Base-by-base conservation (phyloP, 2,888 invertebrate genomes). In the Latrodectus elegans region DNA sequence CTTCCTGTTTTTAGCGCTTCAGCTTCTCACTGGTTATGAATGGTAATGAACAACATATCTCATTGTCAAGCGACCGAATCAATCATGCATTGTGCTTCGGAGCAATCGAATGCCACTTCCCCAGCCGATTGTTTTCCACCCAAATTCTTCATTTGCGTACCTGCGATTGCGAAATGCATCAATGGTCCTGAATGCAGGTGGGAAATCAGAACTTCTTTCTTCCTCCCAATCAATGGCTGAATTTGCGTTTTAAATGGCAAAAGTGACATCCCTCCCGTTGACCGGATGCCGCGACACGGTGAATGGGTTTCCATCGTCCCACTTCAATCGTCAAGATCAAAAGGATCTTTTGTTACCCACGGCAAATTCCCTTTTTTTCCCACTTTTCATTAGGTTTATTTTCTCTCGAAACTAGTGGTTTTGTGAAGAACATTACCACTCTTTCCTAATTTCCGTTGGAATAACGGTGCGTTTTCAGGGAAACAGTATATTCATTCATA, bases 281-380 rank as follows among this genome's bases (percentile, higher is more conserved):
- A 77, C 84, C 84, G 84, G 84, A 84, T 84, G 53, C 64, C n/a
- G 26, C 14, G 84, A 77, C 72, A 84, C 77, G 84, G 77, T 77
- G 53, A 72, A 76, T 51, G 60, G 84, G 77, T 70, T 84, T 77
- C 15, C 67, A 26, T 49, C 53, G 65, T 64, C 77, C 77, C 84
- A 71, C 71, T 71, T 72, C 67, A 17, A 73, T 73, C 81, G 74
- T 38, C 73, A 53, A 64, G 67, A 81, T 83, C 60, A 72, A 77
- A 76, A 76, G 60, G 52, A 26, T 22, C 60, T 60, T 81, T 75
- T 82, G 74, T 75, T 75, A 49, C 60, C 6, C 11, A 14, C n/a
- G 12, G 8, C 60, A 60, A 60, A 60, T 60, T 15, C n/a, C n/a
- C 10, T 11, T 60, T 60, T 60, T 60, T 60, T 55, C 10, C 60